phyloP scores from a whole-genome alignment of 2,113 vertebrate genomes.

The Tychaedon coryphoeus region DNA sequence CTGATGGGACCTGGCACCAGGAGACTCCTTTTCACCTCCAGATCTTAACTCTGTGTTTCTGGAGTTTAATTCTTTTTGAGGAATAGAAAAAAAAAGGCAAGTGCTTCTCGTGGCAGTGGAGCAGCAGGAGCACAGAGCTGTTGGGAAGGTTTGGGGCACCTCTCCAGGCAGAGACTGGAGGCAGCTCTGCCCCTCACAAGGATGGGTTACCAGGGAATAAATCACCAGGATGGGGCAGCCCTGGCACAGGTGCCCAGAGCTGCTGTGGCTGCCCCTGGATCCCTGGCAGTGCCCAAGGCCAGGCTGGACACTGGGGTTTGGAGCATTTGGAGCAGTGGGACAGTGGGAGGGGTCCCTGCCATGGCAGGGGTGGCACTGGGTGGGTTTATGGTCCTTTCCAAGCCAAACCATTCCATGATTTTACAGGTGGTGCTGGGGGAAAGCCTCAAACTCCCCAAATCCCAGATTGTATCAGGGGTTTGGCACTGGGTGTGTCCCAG shows the following conservation, averaged over 20 bases:
- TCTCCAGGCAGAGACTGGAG: not conserved
- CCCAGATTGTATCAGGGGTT: rapidly evolving
- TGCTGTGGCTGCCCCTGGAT: not conserved
- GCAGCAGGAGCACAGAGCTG: not conserved
- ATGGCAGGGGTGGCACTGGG: not conserved
- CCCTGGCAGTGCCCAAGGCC: not conserved
- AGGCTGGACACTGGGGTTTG: not conserved
- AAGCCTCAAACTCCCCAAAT: not conserved
- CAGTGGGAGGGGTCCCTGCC: not conserved
- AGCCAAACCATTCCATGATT: not conserved
- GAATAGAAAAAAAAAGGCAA: no score
- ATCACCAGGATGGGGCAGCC: not conserved
- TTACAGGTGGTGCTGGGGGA: rapidly evolving
- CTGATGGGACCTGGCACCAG: not conserved
- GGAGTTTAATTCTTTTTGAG: not conserved
- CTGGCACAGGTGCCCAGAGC: not conserved
- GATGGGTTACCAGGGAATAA: not conserved
- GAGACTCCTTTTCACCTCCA: not conserved
- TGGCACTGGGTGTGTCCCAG: not conserved
- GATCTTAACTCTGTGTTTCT: not conserved
- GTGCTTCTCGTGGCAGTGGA: not conserved
- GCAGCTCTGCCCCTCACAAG: not conserved
- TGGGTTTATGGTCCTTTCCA: not conserved
- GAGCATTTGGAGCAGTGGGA: not conserved
- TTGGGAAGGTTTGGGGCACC: not conserved